Conservation (phyloP, 2,888 invertebrate genomes). For the Nymphalis polychloros region DNA sequence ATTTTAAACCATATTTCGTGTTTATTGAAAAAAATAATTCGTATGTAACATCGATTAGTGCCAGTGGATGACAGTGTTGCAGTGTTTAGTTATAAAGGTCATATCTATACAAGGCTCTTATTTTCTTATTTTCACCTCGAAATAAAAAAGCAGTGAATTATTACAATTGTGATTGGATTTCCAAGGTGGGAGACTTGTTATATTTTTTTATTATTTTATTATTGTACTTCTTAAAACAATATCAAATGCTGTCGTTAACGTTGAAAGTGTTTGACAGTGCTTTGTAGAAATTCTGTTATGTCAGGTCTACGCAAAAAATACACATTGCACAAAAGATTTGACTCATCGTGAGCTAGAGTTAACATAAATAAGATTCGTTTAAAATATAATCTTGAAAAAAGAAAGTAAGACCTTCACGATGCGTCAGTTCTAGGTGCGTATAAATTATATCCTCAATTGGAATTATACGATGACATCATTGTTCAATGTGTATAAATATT, state of each 20-base stretch:
- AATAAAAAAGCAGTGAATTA: slow-evolving; percentile 57
- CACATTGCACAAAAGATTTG: slow-evolving; percentile 5
- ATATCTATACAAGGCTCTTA: slow-evolving; percentile 52
- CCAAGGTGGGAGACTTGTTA: slow-evolving; percentile 32
- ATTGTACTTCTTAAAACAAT: neutral
- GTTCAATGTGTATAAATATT: slow-evolving; percentile 31
- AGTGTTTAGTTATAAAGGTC: slow-evolving; percentile 61
- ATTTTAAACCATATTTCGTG: slow-evolving; percentile 50
- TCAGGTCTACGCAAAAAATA: slow-evolving; percentile 37
- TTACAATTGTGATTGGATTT: slow-evolving; percentile 45
- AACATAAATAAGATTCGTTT: neutral
- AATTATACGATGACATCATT: slow-evolving; percentile 47
- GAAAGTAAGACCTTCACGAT: slow-evolving; percentile 28
- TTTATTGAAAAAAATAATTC: slow-evolving; percentile 45
- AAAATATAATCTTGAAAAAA: slow-evolving; percentile 12
- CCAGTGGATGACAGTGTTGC: slow-evolving; percentile 47
- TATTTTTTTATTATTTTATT: slow-evolving; percentile 15
- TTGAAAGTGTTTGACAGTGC: slow-evolving; percentile 38
- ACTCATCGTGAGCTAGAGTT: neutral
- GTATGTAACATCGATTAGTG: slow-evolving; percentile 48
- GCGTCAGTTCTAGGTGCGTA: slow-evolving; percentile 24
- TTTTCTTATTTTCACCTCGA: slow-evolving; percentile 62
- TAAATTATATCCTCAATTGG: slow-evolving; percentile 43
- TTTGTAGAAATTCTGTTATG: slow-evolving; percentile 40
- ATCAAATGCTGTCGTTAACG: slow-evolving; percentile 22